Evolutionary conservation across 92 coral and sea anemone genomes (phyloP), one percentile per base, ranked within the genome.

Genomic region (Bergia sp.): DNA sequence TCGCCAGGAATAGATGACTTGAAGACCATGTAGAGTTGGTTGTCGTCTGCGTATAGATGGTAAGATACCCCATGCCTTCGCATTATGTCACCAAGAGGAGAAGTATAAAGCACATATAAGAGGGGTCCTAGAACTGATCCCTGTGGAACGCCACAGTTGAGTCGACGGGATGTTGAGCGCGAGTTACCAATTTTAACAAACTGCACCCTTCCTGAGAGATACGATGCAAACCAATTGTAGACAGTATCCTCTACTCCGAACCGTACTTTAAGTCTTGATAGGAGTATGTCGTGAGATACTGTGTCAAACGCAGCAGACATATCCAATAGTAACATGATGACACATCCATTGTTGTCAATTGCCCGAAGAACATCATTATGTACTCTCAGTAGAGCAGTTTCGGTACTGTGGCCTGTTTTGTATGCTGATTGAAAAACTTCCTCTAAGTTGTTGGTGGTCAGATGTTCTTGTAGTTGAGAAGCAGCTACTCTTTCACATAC

Each of bases 41-140:
- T 81, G 58, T 89, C 87, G 65, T 81, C 91, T 45, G 87, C 87
- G 58, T 81, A 81, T 18, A 81, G 78, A 42, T 89, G 91, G 16
- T 66, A 81, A 73, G 71, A 80, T 74, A 74, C 47, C 47, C 79
- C 79, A 74, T 74, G 79, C 47, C n/a, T n/a, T n/a, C n/a, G n/a
- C n/a, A n/a, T n/a, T n/a, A n/a, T n/a, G n/a, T n/a, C n/a, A n/a
- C n/a, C n/a, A n/a, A n/a, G n/a, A n/a, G n/a, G n/a, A n/a, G n/a
- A n/a, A n/a, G n/a, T n/a, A n/a, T n/a, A n/a, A n/a, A n/a, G n/a
- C n/a, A n/a, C n/a, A n/a, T n/a, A n/a, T n/a, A n/a, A n/a, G n/a
- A n/a, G n/a, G n/a, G n/a, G n/a, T n/a, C n/a, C n/a, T n/a, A n/a
- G n/a, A 23, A 72, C 76, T 23, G 76, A 72, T 29, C 76, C 76